Evolutionary conservation across 1,140 invertebrate species (phyloP), one percentile per base, ranked within the genome.

Genomic region (Sminthurides bifidus): DNA sequence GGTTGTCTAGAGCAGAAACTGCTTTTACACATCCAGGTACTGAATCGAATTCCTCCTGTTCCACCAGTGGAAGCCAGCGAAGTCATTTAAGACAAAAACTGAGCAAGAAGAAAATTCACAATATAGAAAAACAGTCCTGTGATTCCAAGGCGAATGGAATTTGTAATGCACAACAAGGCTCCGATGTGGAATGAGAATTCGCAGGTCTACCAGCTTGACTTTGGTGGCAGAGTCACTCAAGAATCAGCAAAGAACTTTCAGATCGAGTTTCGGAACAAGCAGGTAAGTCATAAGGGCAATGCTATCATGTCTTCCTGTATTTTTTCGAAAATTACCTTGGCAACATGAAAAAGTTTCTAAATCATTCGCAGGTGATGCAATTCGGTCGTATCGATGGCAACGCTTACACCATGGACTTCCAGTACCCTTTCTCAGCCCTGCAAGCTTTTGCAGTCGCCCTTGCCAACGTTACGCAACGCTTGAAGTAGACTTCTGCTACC

Each of bases 161-260:
- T 96, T 69, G 81, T 92, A 17, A 92, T 98, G 88, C 88, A 96
- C 70, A 98, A 98, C 72, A 98, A 98, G 73, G 92, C 93, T 33
- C 95, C 95, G 3, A 88, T 98, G 80, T 98, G 95, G 95, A 98
- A 98, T 73, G 95, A 98, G 72, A 88, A 89, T 68, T 94, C 88
- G 69, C 94, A 98, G 72, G 95, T 98, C 5, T 98, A 98, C 74
- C 95, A 98, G 68, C 75, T 98, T 17, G 95, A 98, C 74, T 98
- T 98, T 76, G 94, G 94, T n/a, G 95, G 94, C 14, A 76, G 95
- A 65, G 95, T 98, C 23, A 98, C 94, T 0, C 94, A 98, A 70
- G 95, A 98, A 71, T 97, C 93, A 3, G 95, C 95, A 1, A 98
- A 98, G 73, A 98, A 98, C 74, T 98, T 98, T 71, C 95, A 98